Conservation (phyloP, 2,797 vertebrate genomes). For the Brachyalestes nurse region DNA sequence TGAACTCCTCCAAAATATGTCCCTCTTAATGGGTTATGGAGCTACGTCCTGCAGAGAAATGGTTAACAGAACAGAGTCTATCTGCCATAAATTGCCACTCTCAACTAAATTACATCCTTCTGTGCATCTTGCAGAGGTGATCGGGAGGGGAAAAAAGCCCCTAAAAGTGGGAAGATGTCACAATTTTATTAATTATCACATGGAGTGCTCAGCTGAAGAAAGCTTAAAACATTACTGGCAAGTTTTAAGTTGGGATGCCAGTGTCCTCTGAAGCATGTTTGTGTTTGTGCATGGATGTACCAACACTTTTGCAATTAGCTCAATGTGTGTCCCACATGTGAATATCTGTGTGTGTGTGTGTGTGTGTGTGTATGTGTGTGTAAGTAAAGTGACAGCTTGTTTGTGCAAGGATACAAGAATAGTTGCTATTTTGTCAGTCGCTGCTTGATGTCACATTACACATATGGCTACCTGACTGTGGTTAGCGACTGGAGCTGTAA, state of each 20-base stretch:
- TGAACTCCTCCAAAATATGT: conserved; percentile 74
- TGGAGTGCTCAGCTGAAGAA: conserved; percentile 48
- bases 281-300: not conserved
- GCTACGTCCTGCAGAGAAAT: conserved; percentile 70
- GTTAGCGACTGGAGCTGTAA: too few relatives aligned
- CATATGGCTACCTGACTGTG: not conserved
- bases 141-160: conserved; percentile 55
- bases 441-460: not conserved
- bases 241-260: conserved; percentile 47
- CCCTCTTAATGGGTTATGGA: conserved; percentile 75
- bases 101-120: conserved; percentile 71
- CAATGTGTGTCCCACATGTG: not conserved
- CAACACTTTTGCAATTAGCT: not conserved
- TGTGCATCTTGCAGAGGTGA: conserved; percentile 62
- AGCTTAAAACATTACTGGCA: conserved; percentile 27
- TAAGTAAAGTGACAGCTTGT: conserved; percentile 6
- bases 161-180: conserved; percentile 58
- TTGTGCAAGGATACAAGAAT: not conserved
- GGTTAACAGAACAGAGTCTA: conserved; percentile 74
- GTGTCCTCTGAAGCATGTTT: conserved; percentile 1
- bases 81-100: conserved; percentile 73
- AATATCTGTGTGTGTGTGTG: not conserved
- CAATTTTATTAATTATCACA: conserved; percentile 67
- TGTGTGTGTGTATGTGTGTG: conserved; percentile 6
- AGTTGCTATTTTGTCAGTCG: not conserved